Base-by-base conservation (phyloP, 2,113 vertebrate genomes). In the Plectropomus leopardus region DNA sequence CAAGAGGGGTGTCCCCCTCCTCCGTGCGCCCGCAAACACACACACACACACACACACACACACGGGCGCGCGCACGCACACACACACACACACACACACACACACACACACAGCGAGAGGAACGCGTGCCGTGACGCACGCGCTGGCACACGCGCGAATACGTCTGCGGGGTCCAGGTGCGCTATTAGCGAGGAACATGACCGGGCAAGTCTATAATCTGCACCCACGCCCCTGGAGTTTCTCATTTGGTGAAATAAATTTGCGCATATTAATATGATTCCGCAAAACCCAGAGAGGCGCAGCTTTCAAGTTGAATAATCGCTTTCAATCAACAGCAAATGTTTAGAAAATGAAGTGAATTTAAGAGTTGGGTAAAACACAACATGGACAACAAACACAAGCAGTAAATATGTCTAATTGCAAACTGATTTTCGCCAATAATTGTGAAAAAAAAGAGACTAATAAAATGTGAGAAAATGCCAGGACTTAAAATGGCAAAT, bases 81-180 rank as follows among this genome's bases (percentile, higher is more conserved):
- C 78, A 6, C 15, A 44, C 59, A 34, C 65, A 50, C 48, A 47
- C 72, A 57, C 69, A 76, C 77, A 65, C 51, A 59, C 72, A 44
- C 68, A 81, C 36, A 66, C 36, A 54, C 51, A 42, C 59, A 50
- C 45, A n/a, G n/a, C n/a, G n/a, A n/a, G n/a, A 30, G 17, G 63
- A 21, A 69, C 63, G 50, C 34, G 55, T 59, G 63, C 51, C 36
- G 21, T 50, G 73, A 30, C 59, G 74, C 78, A 65, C 83, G 86
- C 82, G 65, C 85, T 51, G 57, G 24, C 72, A 78, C 82, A 45
- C 60, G 85, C 78, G 66, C 91, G 65, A 45, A 40, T 88, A 61
- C 83, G 74, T 66, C 79, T 60, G 80, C 61, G 82, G 92, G 93
- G 82, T 93, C 92, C 94, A 94, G 94, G 93, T 94, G 93, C 88